Conservation (phyloP, 2,797 vertebrate species). For the Crocodylus rhombifer region DNA sequence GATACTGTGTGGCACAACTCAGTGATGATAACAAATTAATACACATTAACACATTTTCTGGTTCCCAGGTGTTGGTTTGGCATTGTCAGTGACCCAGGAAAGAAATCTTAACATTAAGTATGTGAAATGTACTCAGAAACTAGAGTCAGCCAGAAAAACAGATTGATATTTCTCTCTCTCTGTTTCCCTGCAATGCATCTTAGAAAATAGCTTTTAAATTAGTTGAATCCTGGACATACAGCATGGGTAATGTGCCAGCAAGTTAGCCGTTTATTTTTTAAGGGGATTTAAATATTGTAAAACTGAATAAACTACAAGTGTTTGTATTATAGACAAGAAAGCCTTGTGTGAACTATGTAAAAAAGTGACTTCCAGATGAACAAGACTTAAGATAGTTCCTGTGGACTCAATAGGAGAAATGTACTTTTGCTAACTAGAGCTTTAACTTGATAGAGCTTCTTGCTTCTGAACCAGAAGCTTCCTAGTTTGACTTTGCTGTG, state of each 20-base stretch:
- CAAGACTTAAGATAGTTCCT: not conserved
- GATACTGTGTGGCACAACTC: not conserved
- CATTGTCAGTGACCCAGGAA: not conserved
- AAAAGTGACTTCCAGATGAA: constrained; percentile 12
- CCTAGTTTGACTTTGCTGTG: fast-evolving
- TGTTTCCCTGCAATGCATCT: constrained; percentile 17
- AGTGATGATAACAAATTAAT: not conserved
- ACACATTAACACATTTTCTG: not conserved
- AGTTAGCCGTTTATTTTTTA: constrained; percentile 74
- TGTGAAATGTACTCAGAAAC: not conserved
- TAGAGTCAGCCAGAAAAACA: constrained; percentile 15
- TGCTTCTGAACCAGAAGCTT: not conserved
- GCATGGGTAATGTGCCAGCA: constrained; percentile 36
- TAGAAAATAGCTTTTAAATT: constrained; percentile 57
- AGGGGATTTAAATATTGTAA: constrained; percentile 78
- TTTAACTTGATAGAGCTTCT: not conserved
- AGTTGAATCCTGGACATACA: constrained; percentile 46
- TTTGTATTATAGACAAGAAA: constrained; percentile 53
- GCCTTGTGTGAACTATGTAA: not conserved
- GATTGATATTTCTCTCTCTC: not conserved
- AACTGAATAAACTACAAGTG: constrained; percentile 71
- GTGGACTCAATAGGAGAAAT: not conserved
- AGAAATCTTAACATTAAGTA: not conserved
- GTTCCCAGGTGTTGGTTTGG: constrained; percentile 39
- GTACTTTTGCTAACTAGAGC: not conserved